phyloP scores from a whole-genome alignment of 1,140 invertebrate species.

The Zaprionus nigranus region DNA sequence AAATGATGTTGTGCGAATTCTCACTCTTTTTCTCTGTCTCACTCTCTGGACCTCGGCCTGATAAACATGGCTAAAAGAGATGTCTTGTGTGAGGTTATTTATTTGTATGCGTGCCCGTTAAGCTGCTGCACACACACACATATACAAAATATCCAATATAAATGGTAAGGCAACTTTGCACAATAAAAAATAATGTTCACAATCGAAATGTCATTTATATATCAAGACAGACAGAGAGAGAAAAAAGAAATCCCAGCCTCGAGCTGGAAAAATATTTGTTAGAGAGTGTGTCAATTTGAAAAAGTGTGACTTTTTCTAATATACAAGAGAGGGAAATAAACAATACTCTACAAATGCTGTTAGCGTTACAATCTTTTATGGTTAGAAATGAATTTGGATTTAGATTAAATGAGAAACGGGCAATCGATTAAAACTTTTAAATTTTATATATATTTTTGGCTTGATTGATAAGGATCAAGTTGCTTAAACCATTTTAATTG shows the following conservation, averaged over 20 bases:
- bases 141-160: conserved; percentile 66
- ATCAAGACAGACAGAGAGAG: too few species aligned
- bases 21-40: conserved; percentile 18
- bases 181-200: conserved; percentile 71
- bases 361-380: not conserved
- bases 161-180: conserved; percentile 70
- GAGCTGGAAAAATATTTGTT: not conserved
- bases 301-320: not conserved
- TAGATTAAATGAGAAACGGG: too few species aligned
- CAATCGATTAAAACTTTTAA: too few species aligned
- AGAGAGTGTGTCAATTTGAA: conserved; percentile 8
- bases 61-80: conserved; percentile 53
- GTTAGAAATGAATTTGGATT: too few species aligned
- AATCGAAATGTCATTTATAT: conserved; percentile 48
- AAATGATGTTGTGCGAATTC: conserved; percentile 80
- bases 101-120: conserved; percentile 67
- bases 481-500: too few species aligned
- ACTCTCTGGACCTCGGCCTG: conserved; percentile 37
- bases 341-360: not conserved
- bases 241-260: not conserved
- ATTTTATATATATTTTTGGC: too few species aligned
- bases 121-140: conserved; percentile 57
- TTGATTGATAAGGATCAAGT: too few species aligned
- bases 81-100: conserved; percentile 66
- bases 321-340: not conserved